These are phyloP conservation scores for Tenthredo scrophulariae DNA, from an alignment of 2,888 invertebrate genomes.

Conservation along the genomic window DNA sequence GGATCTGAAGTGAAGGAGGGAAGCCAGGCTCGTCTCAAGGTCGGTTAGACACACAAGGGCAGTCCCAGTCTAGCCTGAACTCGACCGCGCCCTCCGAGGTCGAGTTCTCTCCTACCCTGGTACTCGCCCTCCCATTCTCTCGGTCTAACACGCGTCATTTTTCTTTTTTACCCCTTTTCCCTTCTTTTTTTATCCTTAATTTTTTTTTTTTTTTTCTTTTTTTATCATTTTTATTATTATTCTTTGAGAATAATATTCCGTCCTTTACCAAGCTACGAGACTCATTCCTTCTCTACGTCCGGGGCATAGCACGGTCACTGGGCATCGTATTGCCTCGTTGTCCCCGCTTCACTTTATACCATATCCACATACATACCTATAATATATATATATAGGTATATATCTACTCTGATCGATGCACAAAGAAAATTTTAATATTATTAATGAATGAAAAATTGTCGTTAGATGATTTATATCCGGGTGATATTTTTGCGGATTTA, in stretches of 20 bases:
- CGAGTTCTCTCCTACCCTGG: slow-evolving; percentile 65
- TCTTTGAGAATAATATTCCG: slow-evolving; percentile 60
- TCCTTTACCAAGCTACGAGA: slow-evolving; percentile 37
- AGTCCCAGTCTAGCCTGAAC: slow-evolving; percentile 73
- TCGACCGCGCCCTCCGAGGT: slow-evolving; percentile 75
- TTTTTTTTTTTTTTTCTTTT: not conserved
- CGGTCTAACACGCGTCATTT: slow-evolving; percentile 36
- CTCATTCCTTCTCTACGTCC: slow-evolving; percentile 36
- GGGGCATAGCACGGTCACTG: slow-evolving; percentile 49
- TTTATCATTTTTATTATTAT: slow-evolving; percentile 45
- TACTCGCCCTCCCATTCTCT: slow-evolving; percentile 47
- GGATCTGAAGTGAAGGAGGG: slow-evolving; percentile 62
- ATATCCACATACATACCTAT: no score
- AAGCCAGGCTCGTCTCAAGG: slow-evolving; percentile 71
- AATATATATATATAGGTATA: not conserved
- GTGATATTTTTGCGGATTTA: no score
- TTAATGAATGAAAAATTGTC: not conserved
- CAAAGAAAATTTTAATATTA: not conserved
- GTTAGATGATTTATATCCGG: no score
- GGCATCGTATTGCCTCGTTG: slow-evolving; percentile 17
- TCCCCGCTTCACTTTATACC: not conserved
- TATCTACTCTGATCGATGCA: not conserved
- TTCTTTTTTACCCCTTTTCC: not conserved
- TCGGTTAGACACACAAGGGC: slow-evolving; percentile 74
- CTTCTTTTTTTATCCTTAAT: not conserved